phyloP scores from a whole-genome alignment of 2,888 invertebrate genomes.

The Leptura quadrifasciata region DNA sequence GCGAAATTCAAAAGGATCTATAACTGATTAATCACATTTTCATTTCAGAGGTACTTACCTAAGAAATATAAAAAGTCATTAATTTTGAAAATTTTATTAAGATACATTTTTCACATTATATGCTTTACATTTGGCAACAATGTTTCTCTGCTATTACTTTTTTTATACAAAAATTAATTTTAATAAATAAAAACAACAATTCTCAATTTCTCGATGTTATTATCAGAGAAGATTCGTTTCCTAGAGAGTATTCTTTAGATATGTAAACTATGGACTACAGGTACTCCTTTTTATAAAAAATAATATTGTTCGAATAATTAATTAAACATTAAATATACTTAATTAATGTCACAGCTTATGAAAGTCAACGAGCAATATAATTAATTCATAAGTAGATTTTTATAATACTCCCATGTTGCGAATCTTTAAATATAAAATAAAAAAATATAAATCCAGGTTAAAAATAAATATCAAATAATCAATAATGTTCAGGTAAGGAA shows the following conservation, averaged over 20 bases:
- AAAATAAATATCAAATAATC: constrained; percentile 56
- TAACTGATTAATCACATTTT: too few species aligned
- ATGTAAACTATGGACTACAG: constrained; percentile 19
- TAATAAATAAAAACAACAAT: constrained; percentile 49
- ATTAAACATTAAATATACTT: not conserved
- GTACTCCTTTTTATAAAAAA: constrained; percentile 1
- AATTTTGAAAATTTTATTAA: constrained; percentile 20
- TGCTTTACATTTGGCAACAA: constrained; percentile 59
- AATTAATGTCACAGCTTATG: not conserved
- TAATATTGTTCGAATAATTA: not conserved
- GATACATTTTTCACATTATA: constrained; percentile 53
- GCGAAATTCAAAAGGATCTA: too few species aligned
- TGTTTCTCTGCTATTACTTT: constrained; percentile 33
- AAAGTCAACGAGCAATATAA: not conserved
- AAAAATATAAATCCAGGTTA: constrained; percentile 56
- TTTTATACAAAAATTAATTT: constrained; percentile 52
- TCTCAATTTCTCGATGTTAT: constrained; percentile 20
- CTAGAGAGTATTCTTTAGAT: constrained; percentile 20
- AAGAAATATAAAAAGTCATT: too few species aligned
- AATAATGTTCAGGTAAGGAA: constrained; percentile 77
- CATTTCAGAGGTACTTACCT: too few species aligned
- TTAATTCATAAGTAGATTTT: constrained; percentile 10
- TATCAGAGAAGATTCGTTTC: constrained; percentile 22
- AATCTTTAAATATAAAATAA: constrained; percentile 45
- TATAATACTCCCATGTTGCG: constrained; percentile 45